phyloP scores from a whole-genome alignment of 2,888 invertebrate species.

The Archips crataeganus region DNA sequence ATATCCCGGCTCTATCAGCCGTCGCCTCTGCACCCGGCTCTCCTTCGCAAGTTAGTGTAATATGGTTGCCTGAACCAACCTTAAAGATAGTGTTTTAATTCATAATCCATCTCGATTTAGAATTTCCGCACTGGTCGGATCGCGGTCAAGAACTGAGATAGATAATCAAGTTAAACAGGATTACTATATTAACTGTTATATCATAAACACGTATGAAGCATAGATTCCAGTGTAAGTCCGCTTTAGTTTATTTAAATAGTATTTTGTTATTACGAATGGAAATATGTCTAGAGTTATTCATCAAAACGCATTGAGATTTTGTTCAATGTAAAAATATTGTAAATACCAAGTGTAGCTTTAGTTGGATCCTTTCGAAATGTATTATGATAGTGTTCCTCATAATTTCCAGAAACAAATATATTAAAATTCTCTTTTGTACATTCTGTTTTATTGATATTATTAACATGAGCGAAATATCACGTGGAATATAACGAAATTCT shows the following conservation, averaged over 20 bases:
- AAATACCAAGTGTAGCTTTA: conserved; percentile 75
- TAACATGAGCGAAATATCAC: background rate
- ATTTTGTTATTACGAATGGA: conserved; percentile 42
- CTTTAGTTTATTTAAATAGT: conserved; percentile 43
- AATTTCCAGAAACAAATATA: conserved; percentile 75
- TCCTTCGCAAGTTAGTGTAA: conserved; percentile 28
- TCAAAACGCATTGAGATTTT: conserved; percentile 44
- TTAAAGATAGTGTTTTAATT: conserved; percentile 31
- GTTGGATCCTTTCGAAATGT: conserved; percentile 71
- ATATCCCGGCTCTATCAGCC: conserved; percentile 13
- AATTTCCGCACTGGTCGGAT: conserved; percentile 21
- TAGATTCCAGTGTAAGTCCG: conserved; percentile 42
- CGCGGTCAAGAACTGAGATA: conserved; percentile 40
- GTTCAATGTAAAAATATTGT: conserved; percentile 66
- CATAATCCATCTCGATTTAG: conserved; percentile 24
- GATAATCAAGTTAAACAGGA: conserved; percentile 36
- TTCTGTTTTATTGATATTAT: conserved; percentile 62
- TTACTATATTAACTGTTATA: conserved; percentile 41
- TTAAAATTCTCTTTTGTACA: conserved; percentile 76
- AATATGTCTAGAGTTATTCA: conserved; percentile 43
- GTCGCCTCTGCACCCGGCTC: conserved; percentile 10
- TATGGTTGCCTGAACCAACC: conserved; percentile 31
- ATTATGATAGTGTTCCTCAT: conserved; percentile 73
- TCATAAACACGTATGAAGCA: conserved; percentile 40
- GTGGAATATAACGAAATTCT: background rate